Percentiles rank a stretch among this genome's conserved stretches.
phyloP scores from a whole-genome alignment of 2,888 invertebrate genomes.

The Calameuta pallipes region DNA sequence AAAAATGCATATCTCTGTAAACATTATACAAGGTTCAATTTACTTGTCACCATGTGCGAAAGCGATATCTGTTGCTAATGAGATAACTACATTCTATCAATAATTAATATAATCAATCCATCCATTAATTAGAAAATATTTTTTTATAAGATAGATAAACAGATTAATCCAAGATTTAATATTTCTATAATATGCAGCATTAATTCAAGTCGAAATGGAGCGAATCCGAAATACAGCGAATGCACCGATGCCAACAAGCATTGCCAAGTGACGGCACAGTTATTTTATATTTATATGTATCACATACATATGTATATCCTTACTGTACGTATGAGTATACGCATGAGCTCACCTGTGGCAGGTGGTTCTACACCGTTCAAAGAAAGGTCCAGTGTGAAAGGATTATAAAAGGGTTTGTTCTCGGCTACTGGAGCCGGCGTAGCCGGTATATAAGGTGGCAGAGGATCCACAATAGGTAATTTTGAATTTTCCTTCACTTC shows the following conservation, averaged over 20 bases:
- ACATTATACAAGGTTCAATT: neutral
- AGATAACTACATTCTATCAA: neutral
- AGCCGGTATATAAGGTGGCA: constrained; percentile 31
- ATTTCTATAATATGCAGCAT: neutral
- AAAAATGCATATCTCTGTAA: neutral
- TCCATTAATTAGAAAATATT: neutral
- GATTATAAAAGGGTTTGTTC: constrained; percentile 55
- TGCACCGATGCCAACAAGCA: neutral
- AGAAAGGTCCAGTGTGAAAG: constrained; percentile 53
- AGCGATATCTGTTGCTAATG: neutral
- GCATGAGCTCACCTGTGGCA: constrained; percentile 32
- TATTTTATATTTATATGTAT: neutral
- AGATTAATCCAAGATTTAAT: neutral
- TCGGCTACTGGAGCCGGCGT: constrained; percentile 35
- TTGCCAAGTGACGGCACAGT: neutral
- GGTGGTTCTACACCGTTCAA: constrained; percentile 34
- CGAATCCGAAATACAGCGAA: neutral
- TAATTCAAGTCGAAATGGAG: neutral
- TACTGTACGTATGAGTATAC: neutral
- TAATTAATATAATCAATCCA: neutral
- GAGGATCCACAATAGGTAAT: constrained; percentile 25
- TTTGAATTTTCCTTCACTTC: constrained; percentile 47
- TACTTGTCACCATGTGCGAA: neutral
- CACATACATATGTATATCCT: too few species aligned
- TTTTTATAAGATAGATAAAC: neutral